Conservation (phyloP, 2,113 vertebrate species). For the Hemicordylus capensis region DNA sequence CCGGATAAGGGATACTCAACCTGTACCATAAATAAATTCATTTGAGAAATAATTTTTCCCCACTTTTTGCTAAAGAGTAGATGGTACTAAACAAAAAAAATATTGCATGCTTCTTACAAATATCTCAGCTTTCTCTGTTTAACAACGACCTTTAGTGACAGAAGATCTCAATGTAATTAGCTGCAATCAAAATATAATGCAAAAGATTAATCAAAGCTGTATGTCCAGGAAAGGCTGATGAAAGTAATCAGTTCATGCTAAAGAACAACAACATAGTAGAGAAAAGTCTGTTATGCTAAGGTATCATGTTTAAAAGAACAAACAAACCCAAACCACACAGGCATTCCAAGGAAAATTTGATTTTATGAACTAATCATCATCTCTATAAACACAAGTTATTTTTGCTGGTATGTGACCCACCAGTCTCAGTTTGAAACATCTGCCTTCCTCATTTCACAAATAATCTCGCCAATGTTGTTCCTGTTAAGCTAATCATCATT, state of each 20-base stretch:
- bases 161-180: neutral
- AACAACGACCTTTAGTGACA: neutral
- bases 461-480: neutral
- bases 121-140: neutral
- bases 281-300: neutral
- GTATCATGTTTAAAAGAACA: no score
- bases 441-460: no score
- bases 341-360: neutral
- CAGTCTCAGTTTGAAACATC: no score
- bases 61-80: neutral
- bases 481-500: neutral
- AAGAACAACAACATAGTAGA: neutral
- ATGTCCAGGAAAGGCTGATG: neutral
- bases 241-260: neutral
- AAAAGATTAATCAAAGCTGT: neutral
- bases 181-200: conserved; percentile 12
- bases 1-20: no score
- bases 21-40: no score
- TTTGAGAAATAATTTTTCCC: neutral
- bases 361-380: neutral
- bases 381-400: neutral
- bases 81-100: neutral
- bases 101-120: neutral
- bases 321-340: neutral
- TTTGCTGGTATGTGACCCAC: neutral